Conservation (phyloP, 2,797 vertebrate species). For the Chrysocyon brachyurus region DNA sequence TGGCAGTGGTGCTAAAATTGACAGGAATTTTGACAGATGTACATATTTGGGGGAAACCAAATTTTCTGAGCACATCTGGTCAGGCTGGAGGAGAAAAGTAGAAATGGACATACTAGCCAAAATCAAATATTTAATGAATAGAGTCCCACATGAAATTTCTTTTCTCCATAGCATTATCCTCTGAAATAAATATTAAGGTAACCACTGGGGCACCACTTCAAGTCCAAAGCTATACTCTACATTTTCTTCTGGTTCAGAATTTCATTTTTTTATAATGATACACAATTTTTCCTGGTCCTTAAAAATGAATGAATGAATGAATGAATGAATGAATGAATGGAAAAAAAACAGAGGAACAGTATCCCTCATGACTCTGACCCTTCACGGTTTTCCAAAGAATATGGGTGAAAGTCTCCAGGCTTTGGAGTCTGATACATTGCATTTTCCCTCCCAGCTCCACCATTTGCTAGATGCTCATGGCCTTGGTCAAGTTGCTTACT, state of each 20-base stretch:
- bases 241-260: slow-evolving; percentile 33
- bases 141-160: neutral
- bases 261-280: neutral
- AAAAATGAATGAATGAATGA: neutral
- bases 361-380: neutral
- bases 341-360: neutral
- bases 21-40: slow-evolving; percentile 86
- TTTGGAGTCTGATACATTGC: neutral
- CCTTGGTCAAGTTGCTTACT: neutral
- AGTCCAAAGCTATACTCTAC: slow-evolving; percentile 6
- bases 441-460: neutral
- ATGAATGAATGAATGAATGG: neutral
- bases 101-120: slow-evolving; percentile 31
- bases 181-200: slow-evolving; percentile 48
- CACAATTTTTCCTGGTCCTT: neutral
- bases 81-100: slow-evolving; percentile 52
- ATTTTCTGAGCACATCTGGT: slow-evolving; percentile 85
- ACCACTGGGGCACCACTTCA: neutral
- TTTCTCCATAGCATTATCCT: neutral
- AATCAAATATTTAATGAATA: neutral
- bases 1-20: slow-evolving; percentile 80
- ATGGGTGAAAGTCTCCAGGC: neutral
- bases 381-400: neutral
- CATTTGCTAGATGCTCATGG: neutral
- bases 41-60: slow-evolving; percentile 75